Evolutionary conservation across 2,113 vertebrate species (phyloP).

Genomic region (Sorex araneus): DNA sequence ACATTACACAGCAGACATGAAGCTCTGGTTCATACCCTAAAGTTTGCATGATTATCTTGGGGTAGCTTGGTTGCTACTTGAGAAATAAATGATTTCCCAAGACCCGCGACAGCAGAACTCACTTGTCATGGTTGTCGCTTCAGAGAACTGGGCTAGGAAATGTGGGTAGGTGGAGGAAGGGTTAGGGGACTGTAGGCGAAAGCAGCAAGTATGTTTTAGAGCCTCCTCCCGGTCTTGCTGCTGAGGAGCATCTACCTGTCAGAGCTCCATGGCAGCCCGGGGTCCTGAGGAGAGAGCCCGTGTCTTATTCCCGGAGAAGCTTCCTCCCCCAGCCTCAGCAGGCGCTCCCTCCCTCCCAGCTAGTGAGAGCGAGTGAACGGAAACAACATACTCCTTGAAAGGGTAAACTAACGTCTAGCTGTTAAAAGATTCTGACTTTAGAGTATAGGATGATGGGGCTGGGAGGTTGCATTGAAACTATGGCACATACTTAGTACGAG

Average conservation of each 20-base stretch:
- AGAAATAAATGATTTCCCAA: neutral
- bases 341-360: neutral
- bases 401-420: neutral
- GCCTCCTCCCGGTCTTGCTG: neutral
- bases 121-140: neutral
- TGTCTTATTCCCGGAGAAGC: neutral
- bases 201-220: neutral
- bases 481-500: no score
- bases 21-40: neutral
- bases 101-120: neutral
- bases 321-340: neutral
- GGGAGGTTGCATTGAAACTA: no score
- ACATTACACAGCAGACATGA: neutral
- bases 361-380: neutral
- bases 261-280: neutral
- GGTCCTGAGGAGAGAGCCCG: neutral
- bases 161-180: neutral
- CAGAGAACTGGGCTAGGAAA: neutral
- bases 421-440: neutral
- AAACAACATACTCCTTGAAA: neutral
- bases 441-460: slow-evolving; percentile 22
- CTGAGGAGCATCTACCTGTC: no score
- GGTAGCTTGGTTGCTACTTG: neutral
- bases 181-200: neutral
- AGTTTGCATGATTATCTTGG: neutral